These are phyloP conservation scores for Dromiciops gliroides DNA, from an alignment of 2,113 vertebrate species.

Conservation along the genomic window DNA sequence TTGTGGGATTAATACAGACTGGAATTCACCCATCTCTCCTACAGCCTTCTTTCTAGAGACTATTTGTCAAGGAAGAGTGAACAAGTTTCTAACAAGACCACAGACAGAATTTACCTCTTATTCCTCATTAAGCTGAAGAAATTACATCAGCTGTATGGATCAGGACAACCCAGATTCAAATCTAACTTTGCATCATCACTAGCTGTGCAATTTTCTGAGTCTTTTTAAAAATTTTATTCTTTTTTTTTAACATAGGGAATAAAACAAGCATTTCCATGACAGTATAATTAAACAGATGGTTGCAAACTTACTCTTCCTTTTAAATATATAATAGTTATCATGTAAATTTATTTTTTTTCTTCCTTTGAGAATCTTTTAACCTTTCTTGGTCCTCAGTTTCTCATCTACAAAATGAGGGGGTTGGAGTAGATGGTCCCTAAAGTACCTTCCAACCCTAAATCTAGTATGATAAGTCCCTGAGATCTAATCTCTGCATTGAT, in stretches of 20 bases:
- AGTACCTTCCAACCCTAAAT: background rate
- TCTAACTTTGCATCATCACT: background rate
- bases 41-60: background rate
- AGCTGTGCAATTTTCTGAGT: background rate
- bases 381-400: background rate
- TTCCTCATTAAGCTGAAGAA: slow-evolving; percentile 6
- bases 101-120: background rate
- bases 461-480: background rate
- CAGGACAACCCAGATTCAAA: background rate
- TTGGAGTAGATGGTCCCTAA: background rate
- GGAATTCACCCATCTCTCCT: background rate
- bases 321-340: background rate
- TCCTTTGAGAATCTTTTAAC: background rate
- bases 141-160: background rate
- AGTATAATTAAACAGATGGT: background rate
- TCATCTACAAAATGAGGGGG: background rate
- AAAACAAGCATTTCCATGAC: background rate
- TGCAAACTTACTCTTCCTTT: background rate
- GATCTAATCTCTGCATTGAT: background rate
- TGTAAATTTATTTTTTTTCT: background rate
- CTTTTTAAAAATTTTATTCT: background rate
- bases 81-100: background rate
- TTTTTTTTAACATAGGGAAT: background rate
- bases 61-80: slow-evolving; percentile 3
- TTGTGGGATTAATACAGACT: slow-evolving; percentile 23